Conservation (phyloP, 2,113 vertebrate species). For the Nannospalax galili region DNA sequence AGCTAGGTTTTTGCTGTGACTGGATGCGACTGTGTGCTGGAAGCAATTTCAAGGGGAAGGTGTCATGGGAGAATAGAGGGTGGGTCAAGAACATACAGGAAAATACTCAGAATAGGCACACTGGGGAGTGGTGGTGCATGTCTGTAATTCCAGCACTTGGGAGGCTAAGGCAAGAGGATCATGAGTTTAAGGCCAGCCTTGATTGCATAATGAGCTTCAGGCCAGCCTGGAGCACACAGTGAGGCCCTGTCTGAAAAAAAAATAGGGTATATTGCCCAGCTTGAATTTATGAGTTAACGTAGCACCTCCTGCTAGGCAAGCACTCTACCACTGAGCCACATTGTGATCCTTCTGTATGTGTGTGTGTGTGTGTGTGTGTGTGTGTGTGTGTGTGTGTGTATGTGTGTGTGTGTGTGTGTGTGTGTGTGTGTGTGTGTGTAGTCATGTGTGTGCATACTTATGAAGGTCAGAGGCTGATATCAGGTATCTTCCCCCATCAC, state of each 20-base stretch:
- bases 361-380: not conserved
- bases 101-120: not conserved
- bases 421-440: not conserved
- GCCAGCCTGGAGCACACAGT: not conserved
- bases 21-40: not conserved
- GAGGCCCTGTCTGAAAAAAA: not conserved
- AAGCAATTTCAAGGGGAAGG: conserved; percentile 24
- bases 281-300: too few relatives aligned
- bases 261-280: too few relatives aligned
- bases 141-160: not conserved
- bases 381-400: not conserved
- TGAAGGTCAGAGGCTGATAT: not conserved
- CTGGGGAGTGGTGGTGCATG: not conserved
- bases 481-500: not conserved
- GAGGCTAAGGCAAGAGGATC: not conserved
- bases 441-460: not conserved
- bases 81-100: not conserved
- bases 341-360: too few relatives aligned
- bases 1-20: conserved; percentile 10
- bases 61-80: not conserved
- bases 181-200: not conserved
- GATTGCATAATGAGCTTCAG: not conserved
- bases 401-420: not conserved
- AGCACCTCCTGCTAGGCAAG: too few relatives aligned
- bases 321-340: too few relatives aligned